Evolutionary conservation across 1,140 invertebrate genomes (phyloP).

Genomic region (Lutraria rhynchaena): DNA sequence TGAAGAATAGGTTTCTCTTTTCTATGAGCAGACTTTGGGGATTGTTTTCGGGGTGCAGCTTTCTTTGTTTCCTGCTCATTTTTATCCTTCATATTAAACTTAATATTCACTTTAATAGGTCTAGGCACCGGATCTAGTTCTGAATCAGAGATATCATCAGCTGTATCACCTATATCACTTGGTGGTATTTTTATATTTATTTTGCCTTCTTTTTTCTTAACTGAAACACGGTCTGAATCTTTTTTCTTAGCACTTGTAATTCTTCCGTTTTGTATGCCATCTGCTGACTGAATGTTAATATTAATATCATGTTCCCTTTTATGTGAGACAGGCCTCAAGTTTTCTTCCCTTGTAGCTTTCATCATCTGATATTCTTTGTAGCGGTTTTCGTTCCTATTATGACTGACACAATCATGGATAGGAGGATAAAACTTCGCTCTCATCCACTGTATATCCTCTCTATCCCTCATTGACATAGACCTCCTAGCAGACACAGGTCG

Average conservation of each 20-base stretch:
- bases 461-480: conserved; percentile 18
- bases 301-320: conserved; percentile 27
- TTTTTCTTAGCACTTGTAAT: not conserved
- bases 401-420: conserved; percentile 36
- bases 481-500: conserved; percentile 26
- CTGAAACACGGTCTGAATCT: not conserved
- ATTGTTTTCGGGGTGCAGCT: not conserved
- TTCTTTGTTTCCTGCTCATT: conserved; percentile 25
- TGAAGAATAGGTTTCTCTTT: conserved; percentile 43
- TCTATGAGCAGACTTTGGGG: not conserved
- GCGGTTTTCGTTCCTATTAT: not conserved
- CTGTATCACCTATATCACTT: conserved; percentile 60
- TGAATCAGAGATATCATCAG: conserved; percentile 72
- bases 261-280: not conserved
- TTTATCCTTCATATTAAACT: conserved; percentile 43
- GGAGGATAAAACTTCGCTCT: conserved; percentile 49
- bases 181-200: conserved; percentile 49
- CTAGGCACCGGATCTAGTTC: conserved; percentile 68
- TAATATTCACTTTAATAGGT: conserved; percentile 40
- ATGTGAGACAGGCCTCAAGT: conserved; percentile 9
- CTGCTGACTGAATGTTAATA: conserved; percentile 39
- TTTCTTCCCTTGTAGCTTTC: not conserved
- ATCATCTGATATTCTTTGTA: not conserved
- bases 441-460: conserved; percentile 34
- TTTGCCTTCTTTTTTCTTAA: conserved; percentile 31